phyloP scores from a whole-genome alignment of 2,113 vertebrate genomes.

The Callipepla squamata region DNA sequence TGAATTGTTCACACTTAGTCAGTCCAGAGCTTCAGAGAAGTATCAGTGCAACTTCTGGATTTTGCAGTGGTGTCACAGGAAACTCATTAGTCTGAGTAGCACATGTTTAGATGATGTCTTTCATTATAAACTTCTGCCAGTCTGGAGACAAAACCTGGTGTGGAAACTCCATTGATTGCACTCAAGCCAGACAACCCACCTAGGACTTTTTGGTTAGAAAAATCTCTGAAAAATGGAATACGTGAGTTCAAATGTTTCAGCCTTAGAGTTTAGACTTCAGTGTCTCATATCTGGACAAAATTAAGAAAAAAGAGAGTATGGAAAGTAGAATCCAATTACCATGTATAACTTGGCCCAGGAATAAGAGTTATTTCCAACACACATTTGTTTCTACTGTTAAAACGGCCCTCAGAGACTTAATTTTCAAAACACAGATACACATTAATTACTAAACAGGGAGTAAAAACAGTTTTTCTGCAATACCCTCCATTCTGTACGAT shows the following conservation, averaged over 20 bases:
- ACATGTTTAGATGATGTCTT: not conserved
- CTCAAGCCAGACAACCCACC: not conserved
- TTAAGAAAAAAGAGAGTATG: not conserved
- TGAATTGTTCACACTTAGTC: not conserved
- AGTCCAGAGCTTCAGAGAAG: not conserved
- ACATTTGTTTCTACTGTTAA: not conserved
- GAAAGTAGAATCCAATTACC: not conserved
- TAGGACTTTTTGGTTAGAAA: not conserved
- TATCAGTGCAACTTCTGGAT: not conserved
- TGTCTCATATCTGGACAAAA: conserved; percentile 20
- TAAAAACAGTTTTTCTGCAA: not conserved
- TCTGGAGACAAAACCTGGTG: not conserved
- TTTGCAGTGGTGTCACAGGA: not conserved
- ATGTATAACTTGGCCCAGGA: not conserved
- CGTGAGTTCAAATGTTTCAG: not conserved
- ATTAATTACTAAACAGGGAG: not conserved
- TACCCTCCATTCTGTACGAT: not conserved
- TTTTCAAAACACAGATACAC: not conserved
- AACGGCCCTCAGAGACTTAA: not conserved
- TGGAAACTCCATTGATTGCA: not conserved
- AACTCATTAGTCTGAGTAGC: not conserved
- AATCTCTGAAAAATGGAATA: not conserved
- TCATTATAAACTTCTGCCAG: not conserved
- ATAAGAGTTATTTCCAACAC: not conserved
- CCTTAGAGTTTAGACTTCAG: not conserved